Evolutionary conservation across 2,113 vertebrate genomes (phyloP).

Genomic region (Paramisgurnus dabryanus): DNA sequence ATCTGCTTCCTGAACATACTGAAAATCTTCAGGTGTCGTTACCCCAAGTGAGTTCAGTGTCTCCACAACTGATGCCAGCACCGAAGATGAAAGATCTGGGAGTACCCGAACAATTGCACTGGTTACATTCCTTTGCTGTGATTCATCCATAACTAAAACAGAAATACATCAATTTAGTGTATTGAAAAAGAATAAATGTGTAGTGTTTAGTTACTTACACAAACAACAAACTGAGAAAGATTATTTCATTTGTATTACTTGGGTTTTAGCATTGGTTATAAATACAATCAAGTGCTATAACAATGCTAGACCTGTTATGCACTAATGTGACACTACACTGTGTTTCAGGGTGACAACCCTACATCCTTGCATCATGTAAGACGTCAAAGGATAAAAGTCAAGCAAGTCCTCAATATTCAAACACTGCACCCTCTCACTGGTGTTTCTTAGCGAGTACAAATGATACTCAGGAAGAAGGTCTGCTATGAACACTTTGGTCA

Average conservation of each 20-base stretch:
- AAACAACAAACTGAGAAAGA: too few relatives aligned
- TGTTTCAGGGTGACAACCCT: too few relatives aligned
- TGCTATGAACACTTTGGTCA: too few relatives aligned
- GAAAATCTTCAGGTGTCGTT: neutral
- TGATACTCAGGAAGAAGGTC: constrained; percentile 22
- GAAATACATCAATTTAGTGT: too few relatives aligned
- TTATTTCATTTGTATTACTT: too few relatives aligned
- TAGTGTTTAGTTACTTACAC: too few relatives aligned
- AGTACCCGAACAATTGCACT: constrained; percentile 39
- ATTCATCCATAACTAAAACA: constrained; percentile 25
- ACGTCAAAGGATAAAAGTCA: too few relatives aligned
- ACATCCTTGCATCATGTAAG: too few relatives aligned
- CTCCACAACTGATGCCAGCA: constrained; percentile 13
- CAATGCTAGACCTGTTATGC: too few relatives aligned
- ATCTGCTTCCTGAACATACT: neutral
- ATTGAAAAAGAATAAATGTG: too few relatives aligned
- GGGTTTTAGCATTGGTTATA: neutral
- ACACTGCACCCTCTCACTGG: neutral
- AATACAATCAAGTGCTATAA: neutral
- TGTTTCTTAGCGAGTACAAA: constrained; percentile 21
- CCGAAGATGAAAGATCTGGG: constrained; percentile 39
- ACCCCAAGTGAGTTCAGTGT: constrained; percentile 32
- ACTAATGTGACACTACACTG: too few relatives aligned
- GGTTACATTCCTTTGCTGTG: constrained; percentile 2
- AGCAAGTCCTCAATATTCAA: neutral